Percentiles rank a stretch among this genome's conserved stretches.
Evolutionary conservation across 2,797 vertebrate species (phyloP).

Genomic region (Centroberyx gerrardi): DNA sequence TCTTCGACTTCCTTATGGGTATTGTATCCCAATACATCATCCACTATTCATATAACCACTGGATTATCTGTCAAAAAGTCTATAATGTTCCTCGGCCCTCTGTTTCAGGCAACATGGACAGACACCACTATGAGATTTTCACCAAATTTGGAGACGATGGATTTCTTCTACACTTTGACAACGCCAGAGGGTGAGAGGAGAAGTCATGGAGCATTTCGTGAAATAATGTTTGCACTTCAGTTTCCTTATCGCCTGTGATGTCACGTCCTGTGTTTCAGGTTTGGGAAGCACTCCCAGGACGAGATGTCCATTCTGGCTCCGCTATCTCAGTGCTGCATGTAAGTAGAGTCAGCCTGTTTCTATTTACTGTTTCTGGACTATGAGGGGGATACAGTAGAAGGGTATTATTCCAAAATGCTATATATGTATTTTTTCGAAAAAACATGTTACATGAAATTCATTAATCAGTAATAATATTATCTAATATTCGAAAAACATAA

Average conservation of each 20-base stretch:
- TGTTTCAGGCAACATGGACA: conserved; percentile 95
- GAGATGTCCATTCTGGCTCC: conserved; percentile 95
- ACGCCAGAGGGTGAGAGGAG: conserved; percentile 92
- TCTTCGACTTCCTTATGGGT: conserved; percentile 97
- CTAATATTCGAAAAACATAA: too few relatives aligned
- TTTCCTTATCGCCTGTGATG: neutral
- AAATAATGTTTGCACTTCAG: neutral
- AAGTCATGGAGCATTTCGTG: neutral
- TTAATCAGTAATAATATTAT: too few relatives aligned
- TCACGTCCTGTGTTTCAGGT: conserved; percentile 81
- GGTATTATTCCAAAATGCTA: too few relatives aligned
- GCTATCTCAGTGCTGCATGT: conserved; percentile 94
- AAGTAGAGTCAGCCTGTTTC: conserved; percentile 72
- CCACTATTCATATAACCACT: neutral
- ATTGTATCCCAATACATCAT: conserved; percentile 12
- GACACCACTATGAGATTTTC: conserved; percentile 98
- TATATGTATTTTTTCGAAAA: too few relatives aligned
- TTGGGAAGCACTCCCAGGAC: conserved; percentile 92
- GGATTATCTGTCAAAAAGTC: neutral
- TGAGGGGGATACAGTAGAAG: too few relatives aligned
- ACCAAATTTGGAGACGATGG: conserved; percentile 96
- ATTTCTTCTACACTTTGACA: conserved; percentile 95
- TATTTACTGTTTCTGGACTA: neutral
- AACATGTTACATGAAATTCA: too few relatives aligned
- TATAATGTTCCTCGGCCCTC: neutral